Base-by-base conservation (phyloP, 2,113 vertebrate species). In the Xyrauchen texanus region DNA sequence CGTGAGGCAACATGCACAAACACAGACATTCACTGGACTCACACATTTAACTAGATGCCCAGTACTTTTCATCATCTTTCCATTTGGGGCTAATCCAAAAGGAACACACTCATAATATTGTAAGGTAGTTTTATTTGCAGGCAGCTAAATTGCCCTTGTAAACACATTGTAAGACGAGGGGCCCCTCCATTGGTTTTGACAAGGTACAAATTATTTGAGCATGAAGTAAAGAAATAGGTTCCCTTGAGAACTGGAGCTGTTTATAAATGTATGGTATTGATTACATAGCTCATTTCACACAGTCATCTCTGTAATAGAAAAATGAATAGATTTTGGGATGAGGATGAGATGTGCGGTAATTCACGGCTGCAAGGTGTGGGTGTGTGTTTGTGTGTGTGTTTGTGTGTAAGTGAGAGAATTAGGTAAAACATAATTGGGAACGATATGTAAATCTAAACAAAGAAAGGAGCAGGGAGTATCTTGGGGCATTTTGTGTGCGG, bases 221-320 rank as follows among this genome's bases (percentile, higher is more conserved):
- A 85, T 89, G 55, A 78, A 92, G 89, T 85, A 90, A 91, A 94
- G 87, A 89, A 90, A 84, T 86, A 85, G 79, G 80, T 91, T 92
- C 93, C 93, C 90, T 9, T 72, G 90, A 94, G 92, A 94, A 87
- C 82, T 88, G 76, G 84, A 85, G 91, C 91, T 95, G 94, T 96
- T 96, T 97, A 94, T 93, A 94, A 93, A 95, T 91, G 92, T 92
- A 86, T 87, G 84, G 88, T 94, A 94, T 96, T 96, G 96, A 96
- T 98, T 96, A 94, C 93, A 94, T 94, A 95, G 92, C 92, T 96
- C 96, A 96, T 98, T 98, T 96, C 95, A 92, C 93, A 93, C 94
- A 90, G 94, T 95, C 93, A 95, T 97, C 92, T 93, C 93, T 86
- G 90, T 97, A 95, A 96, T 95, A 94, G 95, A 94, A 95, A 95